Conservation (phyloP, 2,113 vertebrate genomes). For the Hepsetus odoe region DNA sequence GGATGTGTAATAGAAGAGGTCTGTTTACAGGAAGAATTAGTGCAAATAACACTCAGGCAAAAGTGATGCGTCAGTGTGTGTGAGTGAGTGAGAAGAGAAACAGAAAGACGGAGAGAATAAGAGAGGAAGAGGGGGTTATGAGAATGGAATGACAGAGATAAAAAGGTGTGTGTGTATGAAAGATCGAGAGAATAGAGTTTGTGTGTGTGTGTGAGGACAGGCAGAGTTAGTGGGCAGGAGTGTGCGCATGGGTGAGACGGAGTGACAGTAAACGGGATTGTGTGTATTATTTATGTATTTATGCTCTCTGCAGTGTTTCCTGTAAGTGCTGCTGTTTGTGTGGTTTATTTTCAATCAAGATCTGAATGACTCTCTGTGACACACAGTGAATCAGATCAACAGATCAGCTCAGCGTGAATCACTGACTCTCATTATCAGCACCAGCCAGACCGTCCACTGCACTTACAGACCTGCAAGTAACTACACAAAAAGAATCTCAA, state of each 20-base stretch:
- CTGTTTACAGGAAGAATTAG: neutral
- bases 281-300: constrained; percentile 15
- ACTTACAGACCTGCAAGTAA: neutral
- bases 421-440: constrained; percentile 26
- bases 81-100: neutral
- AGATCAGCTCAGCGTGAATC: constrained; percentile 49
- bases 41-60: neutral
- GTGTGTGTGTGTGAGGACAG: neutral
- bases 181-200: neutral
- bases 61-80: too few relatives aligned
- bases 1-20: neutral
- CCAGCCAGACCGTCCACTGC: neutral
- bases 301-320: constrained; percentile 35
- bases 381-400: constrained; percentile 6
- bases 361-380: constrained; percentile 33
- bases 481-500: too few relatives aligned
- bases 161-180: neutral
- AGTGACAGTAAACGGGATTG: neutral
- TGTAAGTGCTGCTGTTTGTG: constrained; percentile 39
- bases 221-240: neutral
- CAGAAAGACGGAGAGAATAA: neutral
- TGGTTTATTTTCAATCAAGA: constrained; percentile 34
- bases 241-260: neutral
- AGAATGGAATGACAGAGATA: neutral
- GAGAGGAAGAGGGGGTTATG: neutral